phyloP scores from a whole-genome alignment of 2,888 invertebrate genomes.

The Nomada lathburiana region DNA sequence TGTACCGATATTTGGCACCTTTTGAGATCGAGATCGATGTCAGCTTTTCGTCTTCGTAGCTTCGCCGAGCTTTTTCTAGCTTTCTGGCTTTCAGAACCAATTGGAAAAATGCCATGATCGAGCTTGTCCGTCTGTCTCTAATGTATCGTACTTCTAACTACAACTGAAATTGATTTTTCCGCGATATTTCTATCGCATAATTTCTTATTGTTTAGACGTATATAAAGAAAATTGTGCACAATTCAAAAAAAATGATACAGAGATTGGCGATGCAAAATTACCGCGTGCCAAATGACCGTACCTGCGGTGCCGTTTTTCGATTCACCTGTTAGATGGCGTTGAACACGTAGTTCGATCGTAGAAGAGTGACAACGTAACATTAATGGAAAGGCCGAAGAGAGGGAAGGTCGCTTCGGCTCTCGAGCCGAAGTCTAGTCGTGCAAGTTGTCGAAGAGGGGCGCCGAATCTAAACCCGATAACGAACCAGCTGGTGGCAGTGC shows the following conservation, averaged over 20 bases:
- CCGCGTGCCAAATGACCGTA: background rate
- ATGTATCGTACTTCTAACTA: constrained; percentile 24
- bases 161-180: constrained; percentile 15
- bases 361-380: constrained; percentile 16
- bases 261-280: background rate
- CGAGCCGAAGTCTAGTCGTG: constrained; percentile 46
- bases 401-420: constrained; percentile 10
- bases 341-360: constrained; percentile 48
- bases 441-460: constrained; percentile 64
- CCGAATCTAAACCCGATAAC: constrained; percentile 77
- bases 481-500: constrained; percentile 77
- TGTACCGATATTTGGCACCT: constrained; percentile 83
- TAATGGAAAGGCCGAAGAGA: background rate
- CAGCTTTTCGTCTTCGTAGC: constrained; percentile 87
- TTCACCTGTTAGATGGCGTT: constrained; percentile 48
- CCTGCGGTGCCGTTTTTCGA: background rate
- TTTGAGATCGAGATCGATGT: constrained; percentile 85
- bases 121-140: background rate
- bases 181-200: background rate
- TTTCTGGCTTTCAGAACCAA: constrained; percentile 86
- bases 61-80: constrained; percentile 85
- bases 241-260: background rate
- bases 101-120: constrained; percentile 86
- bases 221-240: background rate
- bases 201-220: background rate